These are phyloP conservation scores for Parapristionchus giblindavisi DNA, from an alignment of 2,888 invertebrate species.

Conservation along the genomic window DNA sequence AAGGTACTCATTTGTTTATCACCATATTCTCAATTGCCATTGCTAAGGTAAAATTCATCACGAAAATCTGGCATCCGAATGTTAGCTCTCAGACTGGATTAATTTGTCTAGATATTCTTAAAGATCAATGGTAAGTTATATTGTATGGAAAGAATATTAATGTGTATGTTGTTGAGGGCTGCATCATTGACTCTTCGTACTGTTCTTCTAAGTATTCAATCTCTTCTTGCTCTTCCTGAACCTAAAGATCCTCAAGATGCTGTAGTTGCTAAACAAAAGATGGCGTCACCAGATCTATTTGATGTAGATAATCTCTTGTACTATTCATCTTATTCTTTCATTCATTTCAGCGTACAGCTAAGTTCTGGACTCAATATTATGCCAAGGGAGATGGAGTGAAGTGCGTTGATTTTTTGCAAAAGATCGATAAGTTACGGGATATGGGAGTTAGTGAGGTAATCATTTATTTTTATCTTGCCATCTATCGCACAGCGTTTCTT, in stretches of 20 bases:
- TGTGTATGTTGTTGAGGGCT: constrained; percentile 85
- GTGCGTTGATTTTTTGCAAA: constrained; percentile 82
- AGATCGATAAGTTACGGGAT: constrained; percentile 86
- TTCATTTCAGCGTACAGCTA: constrained; percentile 79
- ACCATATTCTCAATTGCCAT: neutral
- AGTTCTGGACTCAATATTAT: constrained; percentile 93
- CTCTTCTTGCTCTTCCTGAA: constrained; percentile 78
- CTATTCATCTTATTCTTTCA: neutral
- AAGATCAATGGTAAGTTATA: constrained; percentile 75
- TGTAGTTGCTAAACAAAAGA: constrained; percentile 95
- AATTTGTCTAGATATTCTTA: constrained; percentile 97
- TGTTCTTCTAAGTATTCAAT: constrained; percentile 92
- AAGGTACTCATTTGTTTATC: constrained; percentile 78
- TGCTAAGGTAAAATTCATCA: constrained; percentile 88
- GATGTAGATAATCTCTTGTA: constrained; percentile 67
- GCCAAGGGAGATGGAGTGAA: constrained; percentile 84
- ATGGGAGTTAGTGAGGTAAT: constrained; percentile 87
- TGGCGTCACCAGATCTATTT: constrained; percentile 87
- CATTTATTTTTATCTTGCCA: constrained; percentile 28
- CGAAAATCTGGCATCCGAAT: constrained; percentile 99
- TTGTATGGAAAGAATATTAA: neutral
- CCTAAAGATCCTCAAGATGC: constrained; percentile 79
- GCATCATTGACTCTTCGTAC: constrained; percentile 97
- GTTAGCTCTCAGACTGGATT: constrained; percentile 95
- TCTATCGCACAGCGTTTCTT: too few relatives aligned